These are phyloP conservation scores for Himantopus leucocephalus DNA, from an alignment of 2,113 vertebrate genomes.

Conservation along the genomic window DNA sequence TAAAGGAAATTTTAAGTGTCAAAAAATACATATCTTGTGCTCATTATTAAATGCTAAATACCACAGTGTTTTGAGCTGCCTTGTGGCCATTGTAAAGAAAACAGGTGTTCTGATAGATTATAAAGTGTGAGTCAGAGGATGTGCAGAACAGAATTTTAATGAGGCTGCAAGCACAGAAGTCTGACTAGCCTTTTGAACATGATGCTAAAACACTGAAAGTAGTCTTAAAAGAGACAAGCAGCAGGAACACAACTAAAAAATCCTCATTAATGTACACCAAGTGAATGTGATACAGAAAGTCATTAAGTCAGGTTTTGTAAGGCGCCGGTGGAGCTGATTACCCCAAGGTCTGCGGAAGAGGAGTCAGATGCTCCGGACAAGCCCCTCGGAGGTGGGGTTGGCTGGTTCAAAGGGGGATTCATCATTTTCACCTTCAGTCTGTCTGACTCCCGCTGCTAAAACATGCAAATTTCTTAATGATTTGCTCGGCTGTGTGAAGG, in stretches of 20 bases:
- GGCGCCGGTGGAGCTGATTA: conserved; percentile 31
- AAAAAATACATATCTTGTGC: conserved; percentile 84
- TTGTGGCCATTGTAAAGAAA: conserved; percentile 88
- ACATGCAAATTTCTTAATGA: background rate
- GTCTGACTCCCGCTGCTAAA: background rate
- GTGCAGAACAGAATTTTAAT: conserved; percentile 84
- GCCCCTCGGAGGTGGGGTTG: background rate
- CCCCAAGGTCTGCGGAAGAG: background rate
- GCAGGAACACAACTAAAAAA: conserved; percentile 67
- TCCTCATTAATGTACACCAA: conserved; percentile 71
- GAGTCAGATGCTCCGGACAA: background rate
- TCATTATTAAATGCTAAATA: conserved; percentile 89
- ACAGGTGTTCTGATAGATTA: conserved; percentile 89
- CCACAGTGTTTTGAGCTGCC: conserved; percentile 86
- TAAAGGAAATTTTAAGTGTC: conserved; percentile 84
- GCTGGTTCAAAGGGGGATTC: background rate
- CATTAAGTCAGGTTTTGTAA: conserved; percentile 47
- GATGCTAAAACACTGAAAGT: conserved; percentile 79
- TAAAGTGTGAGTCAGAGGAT: conserved; percentile 85
- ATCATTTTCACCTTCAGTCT: background rate
- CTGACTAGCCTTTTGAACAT: conserved; percentile 82
- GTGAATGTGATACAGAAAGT: conserved; percentile 47
- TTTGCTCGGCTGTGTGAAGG: background rate
- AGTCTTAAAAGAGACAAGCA: conserved; percentile 77
- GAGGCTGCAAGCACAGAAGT: conserved; percentile 74